Conservation (phyloP, 2,113 vertebrate species). For the rabbit (Oryctolagus cuniculus) region DNA sequence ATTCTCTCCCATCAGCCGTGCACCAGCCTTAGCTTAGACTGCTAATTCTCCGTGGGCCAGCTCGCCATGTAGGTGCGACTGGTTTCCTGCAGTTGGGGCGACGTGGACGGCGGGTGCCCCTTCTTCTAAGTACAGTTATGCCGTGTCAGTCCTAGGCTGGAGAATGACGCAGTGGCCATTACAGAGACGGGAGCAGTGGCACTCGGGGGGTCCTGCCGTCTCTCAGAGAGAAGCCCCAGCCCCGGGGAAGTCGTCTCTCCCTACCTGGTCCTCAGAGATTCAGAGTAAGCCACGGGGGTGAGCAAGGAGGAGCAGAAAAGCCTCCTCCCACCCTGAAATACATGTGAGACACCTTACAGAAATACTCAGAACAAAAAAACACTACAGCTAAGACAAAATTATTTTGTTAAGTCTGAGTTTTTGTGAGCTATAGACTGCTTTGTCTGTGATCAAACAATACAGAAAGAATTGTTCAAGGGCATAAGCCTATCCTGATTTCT, state of each 20-base stretch:
- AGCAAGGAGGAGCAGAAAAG: neutral
- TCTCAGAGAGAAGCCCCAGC: neutral
- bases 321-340: neutral
- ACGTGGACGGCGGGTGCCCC: neutral
- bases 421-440: slow-evolving; percentile 54
- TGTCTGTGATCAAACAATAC: slow-evolving; percentile 49
- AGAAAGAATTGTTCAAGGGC: slow-evolving; percentile 43
- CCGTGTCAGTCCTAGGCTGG: neutral
- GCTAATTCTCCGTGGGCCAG: slow-evolving; percentile 4
- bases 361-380: neutral
- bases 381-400: slow-evolving; percentile 26
- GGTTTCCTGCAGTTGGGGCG: neutral
- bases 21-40: neutral
- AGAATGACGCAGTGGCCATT: neutral
- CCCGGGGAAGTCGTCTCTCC: neutral
- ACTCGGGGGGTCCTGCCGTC: neutral
- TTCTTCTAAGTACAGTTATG: neutral
- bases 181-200: neutral
- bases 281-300: neutral
- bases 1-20: neutral
- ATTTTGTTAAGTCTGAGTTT: slow-evolving; percentile 45
- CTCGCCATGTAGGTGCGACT: neutral
- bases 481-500: slow-evolving; percentile 65
- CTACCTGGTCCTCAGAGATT: neutral
- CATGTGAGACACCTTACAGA: slow-evolving; percentile 39